phyloP scores from a whole-genome alignment of 2,113 vertebrate genomes.

The Sula dactylatra region DNA sequence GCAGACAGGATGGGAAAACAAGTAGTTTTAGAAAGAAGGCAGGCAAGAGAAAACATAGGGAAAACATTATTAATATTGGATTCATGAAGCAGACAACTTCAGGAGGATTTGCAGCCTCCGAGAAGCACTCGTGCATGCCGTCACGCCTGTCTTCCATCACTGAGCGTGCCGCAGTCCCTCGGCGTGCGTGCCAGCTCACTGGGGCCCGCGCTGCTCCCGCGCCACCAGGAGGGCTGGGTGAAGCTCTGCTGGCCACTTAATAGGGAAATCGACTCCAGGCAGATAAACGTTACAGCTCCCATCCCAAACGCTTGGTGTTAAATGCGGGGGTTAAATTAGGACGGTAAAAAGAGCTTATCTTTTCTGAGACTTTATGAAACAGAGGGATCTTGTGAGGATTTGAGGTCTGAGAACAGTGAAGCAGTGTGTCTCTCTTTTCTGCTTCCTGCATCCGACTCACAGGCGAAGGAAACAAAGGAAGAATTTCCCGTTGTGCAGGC shows the following conservation, averaged over 20 bases:
- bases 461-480: not conserved
- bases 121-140: no score
- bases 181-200: not conserved
- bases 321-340: no score
- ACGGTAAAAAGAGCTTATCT: not conserved
- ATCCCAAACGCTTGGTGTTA: not conserved
- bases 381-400: not conserved
- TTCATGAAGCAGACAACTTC: not conserved
- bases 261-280: not conserved
- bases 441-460: no score
- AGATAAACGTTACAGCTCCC: no score
- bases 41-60: not conserved
- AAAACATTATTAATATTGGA: not conserved
- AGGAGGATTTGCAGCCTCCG: not conserved
- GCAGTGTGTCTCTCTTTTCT: not conserved
- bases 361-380: not conserved
- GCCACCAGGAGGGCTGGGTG: not conserved
- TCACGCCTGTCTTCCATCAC: not conserved
- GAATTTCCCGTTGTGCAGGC: not conserved
- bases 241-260: not conserved
- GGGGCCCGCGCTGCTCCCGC: not conserved
- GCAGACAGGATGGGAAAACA: not conserved
- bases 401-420: not conserved
- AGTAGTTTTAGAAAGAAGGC: not conserved
- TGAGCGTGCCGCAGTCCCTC: fast-evolving